Base-by-base conservation (phyloP, 2,888 invertebrate genomes). In the Taphrorychus bicolor region DNA sequence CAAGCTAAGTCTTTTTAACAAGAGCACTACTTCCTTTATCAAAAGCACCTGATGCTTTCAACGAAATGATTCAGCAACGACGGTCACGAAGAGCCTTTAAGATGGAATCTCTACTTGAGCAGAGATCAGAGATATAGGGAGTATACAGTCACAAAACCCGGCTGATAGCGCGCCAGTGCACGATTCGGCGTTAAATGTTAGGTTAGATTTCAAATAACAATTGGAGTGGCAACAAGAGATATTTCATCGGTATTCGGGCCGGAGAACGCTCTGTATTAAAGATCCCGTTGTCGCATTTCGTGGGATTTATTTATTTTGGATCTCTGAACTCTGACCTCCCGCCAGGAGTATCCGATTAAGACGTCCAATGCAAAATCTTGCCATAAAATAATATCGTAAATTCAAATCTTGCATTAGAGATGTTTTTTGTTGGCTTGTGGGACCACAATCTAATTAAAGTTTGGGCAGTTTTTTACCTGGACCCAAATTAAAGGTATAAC, bases 21-120 rank as follows among this genome's bases (percentile, higher is more conserved):
- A 62, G 56, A 53, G n/a, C 59, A 62, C 65, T 66, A 60, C 66
- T 66, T 71, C 69, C 70, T 66, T 72, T 71, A 74, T 74, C 72
- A 72, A 72, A 65, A 75, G 74, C 79, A 78, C 77, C 78, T 78
- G 66, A 66, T 54, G 77, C 74, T 74, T 71, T 73, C 72, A 70
- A 71, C 73, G 65, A 72, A 75, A 73, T 78, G 78, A 78, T 77
- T 78, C 78, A 78, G 77, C 78, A 76, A 74, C 74, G 75, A 72
- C 73, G 75, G 76, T 77, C 76, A 77, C 76, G 77, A 77, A 71
- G 61, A 52, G 56, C 41, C 60, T 60, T 40, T 60, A 61, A 61
- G 66, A 66, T 66, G 41, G 58, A 56, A 66, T 66, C 66, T 51
- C 61, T 40, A 9, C 58, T 7, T 17, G 60, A 60, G 42, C 32